Conservation (phyloP, 1,140 invertebrate species). For the Paracyclopina nana region DNA sequence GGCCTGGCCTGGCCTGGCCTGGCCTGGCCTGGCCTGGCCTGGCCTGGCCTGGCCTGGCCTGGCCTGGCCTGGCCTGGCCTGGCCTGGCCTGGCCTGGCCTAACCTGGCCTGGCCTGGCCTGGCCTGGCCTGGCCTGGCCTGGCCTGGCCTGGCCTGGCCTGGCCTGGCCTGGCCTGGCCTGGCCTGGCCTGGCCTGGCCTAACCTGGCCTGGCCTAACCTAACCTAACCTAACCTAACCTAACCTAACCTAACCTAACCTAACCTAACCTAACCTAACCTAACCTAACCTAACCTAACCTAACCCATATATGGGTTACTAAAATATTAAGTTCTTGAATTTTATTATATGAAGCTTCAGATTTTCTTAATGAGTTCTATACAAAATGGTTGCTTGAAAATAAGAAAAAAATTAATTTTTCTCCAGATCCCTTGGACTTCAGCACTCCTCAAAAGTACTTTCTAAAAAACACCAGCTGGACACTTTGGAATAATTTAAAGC, state of each 20-base stretch:
- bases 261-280: slow-evolving; percentile 20
- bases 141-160: slow-evolving; percentile 21
- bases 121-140: slow-evolving; percentile 21
- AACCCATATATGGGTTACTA: too few relatives aligned
- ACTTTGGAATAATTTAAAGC: too few relatives aligned
- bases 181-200: slow-evolving; percentile 21
- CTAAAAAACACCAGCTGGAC: too few relatives aligned
- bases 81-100: slow-evolving; percentile 21
- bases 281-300: slow-evolving; percentile 20
- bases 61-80: slow-evolving; percentile 21
- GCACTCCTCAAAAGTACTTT: too few relatives aligned
- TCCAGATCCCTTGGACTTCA: too few relatives aligned
- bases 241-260: slow-evolving; percentile 20
- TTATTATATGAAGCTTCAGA: too few relatives aligned
- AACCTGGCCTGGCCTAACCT: slow-evolving; percentile 20
- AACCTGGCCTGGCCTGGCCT: slow-evolving; percentile 18
- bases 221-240: slow-evolving; percentile 20
- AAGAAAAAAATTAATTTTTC: too few relatives aligned
- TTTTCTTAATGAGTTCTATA: too few relatives aligned
- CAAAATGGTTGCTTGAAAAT: too few relatives aligned
- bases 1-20: slow-evolving; percentile 20
- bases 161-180: slow-evolving; percentile 20
- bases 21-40: slow-evolving; percentile 19
- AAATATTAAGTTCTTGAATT: too few relatives aligned
- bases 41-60: slow-evolving; percentile 21